phyloP scores from a whole-genome alignment of 2,113 vertebrate species.

The Sigmodon hispidus region DNA sequence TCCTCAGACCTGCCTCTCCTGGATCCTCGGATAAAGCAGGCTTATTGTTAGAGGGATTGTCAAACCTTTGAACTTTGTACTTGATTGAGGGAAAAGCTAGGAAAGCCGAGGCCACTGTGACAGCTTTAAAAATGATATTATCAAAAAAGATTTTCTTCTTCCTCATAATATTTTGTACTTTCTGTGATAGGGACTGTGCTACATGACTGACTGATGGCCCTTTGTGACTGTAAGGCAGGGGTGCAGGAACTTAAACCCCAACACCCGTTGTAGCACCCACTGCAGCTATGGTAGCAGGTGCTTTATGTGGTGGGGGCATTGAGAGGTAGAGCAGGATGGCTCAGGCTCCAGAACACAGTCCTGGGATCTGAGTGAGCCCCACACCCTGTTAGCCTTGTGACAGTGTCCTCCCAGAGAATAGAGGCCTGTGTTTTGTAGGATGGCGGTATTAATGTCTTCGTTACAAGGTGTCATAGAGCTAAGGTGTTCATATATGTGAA shows the following conservation, averaged over 20 bases:
- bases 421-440: neutral
- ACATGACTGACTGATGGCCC: neutral
- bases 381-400: neutral
- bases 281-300: fast-evolving
- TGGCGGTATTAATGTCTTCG: neutral
- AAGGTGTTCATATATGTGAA: neutral
- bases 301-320: neutral
- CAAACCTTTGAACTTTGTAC: neutral
- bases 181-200: neutral
- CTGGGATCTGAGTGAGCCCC: neutral
- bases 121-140: neutral
- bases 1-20: neutral
- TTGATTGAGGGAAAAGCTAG: neutral
- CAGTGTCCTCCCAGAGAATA: neutral
- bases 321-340: neutral
- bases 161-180: neutral
- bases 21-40: neutral
- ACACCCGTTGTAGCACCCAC: neutral
- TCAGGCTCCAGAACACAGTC: neutral
- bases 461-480: neutral
- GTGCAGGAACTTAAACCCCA: neutral
- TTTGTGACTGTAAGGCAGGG: neutral
- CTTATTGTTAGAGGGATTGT: neutral
- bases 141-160: neutral
- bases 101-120: neutral